phyloP scores from a whole-genome alignment of 1,140 invertebrate genomes.

The Heliothis subflexa region DNA sequence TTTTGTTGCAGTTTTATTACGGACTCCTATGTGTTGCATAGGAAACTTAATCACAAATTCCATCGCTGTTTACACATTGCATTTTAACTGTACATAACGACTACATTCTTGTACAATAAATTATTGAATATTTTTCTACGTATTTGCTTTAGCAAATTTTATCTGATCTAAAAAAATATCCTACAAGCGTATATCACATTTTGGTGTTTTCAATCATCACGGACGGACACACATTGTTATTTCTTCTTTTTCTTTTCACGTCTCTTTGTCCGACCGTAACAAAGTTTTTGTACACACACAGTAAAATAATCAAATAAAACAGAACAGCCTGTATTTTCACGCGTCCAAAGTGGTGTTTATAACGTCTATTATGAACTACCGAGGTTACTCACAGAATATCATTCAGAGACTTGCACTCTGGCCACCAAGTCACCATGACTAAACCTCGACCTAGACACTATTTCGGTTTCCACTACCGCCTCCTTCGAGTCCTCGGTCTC shows the following conservation, averaged over 20 bases:
- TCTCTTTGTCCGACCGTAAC: background rate
- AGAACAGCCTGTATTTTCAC: conserved; percentile 1
- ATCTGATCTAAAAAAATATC: too few relatives aligned
- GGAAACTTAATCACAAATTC: background rate
- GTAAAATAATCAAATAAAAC: background rate
- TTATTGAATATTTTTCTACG: too few relatives aligned
- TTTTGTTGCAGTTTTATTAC: background rate
- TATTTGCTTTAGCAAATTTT: too few relatives aligned
- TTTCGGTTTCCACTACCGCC: conserved; percentile 70
- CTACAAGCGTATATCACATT: too few relatives aligned
- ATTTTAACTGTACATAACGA: background rate
- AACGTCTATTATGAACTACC: background rate
- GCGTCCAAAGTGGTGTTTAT: background rate
- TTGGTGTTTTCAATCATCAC: too few relatives aligned
- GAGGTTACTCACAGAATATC: background rate
- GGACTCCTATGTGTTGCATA: conserved; percentile 7
- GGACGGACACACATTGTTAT: too few relatives aligned
- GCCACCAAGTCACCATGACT: conserved; percentile 30
- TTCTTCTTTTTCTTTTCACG: too few relatives aligned
- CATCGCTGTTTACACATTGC: background rate
- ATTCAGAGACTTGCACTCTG: background rate
- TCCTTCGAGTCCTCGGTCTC: conserved; percentile 73
- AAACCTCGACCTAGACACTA: conserved; percentile 63
- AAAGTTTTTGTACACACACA: background rate
- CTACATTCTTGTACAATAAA: too few relatives aligned